Evolutionary conservation across 2,113 vertebrate species (phyloP), one percentile per base, ranked within the genome.

Genomic region (Phodopus roborovskii): DNA sequence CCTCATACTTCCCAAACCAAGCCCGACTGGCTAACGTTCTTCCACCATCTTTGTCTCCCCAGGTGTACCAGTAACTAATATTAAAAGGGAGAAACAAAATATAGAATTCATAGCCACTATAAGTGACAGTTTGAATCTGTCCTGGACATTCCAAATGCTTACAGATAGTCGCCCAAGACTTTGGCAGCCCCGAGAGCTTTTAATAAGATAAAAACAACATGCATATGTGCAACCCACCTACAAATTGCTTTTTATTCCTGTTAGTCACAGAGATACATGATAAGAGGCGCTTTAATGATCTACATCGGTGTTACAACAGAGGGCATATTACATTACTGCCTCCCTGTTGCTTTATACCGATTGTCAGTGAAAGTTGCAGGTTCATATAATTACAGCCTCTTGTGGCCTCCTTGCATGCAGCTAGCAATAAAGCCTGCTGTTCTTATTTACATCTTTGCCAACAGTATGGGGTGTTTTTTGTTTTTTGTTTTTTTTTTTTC

Each of bases 361-460:
- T 96, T 97, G 78, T 87, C 96, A 96, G 85, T 91, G 90, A 39
- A 97, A 98, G 90, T 68, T 93, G 58, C 13, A 56, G 60, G 71
- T 98, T 98, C 93, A 60, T 96, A 12, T 96, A 93, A 95, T 97
- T 96, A 70, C 90, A 94, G 95, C 94, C 98, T 97, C 92, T 96
- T 48, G 79, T 84, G 94, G 90, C 97, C 94, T 92, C 75, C 66
- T 93, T 81, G 68, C 89, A 96, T 83, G 62, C 93, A 98, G 94
- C 84, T 94, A 96, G 95, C 95, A 98, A 93, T 95, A 97, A 96
- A 98, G 95, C 85, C 95, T 45, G 88, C 95, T 96, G 88, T 95
- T 88, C 74, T 97, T 97, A 88, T 87, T 97, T 97, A 92, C 90
- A 84, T 97, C 82, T 97, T 97, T 97, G 95, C 94, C 94, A 97